These are phyloP conservation scores for Diglossa cyanea DNA, from an alignment of 2,797 vertebrate species.

Conservation along the genomic window DNA sequence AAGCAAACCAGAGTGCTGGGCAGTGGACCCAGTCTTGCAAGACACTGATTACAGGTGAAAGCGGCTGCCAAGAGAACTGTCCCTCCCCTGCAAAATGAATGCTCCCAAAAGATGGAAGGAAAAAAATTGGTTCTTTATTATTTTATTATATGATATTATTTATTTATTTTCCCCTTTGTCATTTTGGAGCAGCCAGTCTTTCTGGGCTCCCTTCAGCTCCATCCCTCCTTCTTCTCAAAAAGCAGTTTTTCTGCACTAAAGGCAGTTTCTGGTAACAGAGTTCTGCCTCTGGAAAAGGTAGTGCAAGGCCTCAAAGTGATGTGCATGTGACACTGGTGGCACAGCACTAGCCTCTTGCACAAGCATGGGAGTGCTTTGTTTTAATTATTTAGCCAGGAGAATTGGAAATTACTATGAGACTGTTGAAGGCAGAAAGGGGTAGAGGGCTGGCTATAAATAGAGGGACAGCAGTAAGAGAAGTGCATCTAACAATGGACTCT, in stretches of 20 bases:
- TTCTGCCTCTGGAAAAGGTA: neutral
- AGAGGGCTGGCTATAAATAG: neutral
- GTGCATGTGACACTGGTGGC: neutral
- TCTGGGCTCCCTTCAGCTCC: neutral
- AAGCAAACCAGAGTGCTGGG: neutral
- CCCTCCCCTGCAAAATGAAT: neutral
- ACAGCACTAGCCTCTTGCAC: neutral
- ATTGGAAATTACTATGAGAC: neutral
- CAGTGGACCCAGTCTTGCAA: neutral
- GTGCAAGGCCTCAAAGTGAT: neutral
- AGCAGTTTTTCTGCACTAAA: neutral
- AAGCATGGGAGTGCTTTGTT: neutral
- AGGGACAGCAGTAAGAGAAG: neutral
- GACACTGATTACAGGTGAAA: neutral
- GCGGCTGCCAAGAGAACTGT: neutral
- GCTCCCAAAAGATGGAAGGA: neutral
- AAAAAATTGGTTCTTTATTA: neutral
- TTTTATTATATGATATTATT: neutral
- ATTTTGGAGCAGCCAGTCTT: neutral
- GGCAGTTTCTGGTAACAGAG: neutral
- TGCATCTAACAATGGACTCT: fast-evolving
- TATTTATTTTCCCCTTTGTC: neutral
- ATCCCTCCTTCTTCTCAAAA: neutral
- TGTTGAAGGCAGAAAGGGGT: neutral
- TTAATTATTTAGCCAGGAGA: neutral